These are phyloP conservation scores for Albula goreensis DNA, from an alignment of 2,113 vertebrate species.

Conservation along the genomic window DNA sequence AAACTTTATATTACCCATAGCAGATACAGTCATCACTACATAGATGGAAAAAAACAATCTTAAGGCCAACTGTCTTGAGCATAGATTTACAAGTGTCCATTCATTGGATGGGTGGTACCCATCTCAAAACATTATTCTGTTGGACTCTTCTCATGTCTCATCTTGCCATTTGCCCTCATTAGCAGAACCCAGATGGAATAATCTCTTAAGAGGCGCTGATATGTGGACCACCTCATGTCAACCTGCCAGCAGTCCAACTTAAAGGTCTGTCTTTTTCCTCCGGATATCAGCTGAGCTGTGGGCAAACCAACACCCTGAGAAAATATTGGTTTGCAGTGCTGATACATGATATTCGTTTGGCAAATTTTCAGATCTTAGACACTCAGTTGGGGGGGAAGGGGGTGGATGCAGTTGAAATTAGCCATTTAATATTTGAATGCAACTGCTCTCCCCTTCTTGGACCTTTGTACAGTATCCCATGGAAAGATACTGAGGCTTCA, in stretches of 20 bases:
- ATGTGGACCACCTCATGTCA: constrained; percentile 48
- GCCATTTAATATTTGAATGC: constrained; percentile 23
- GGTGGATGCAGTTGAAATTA: not conserved
- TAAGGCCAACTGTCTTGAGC: not conserved
- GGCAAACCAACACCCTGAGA: constrained; percentile 48
- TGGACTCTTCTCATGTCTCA: constrained; percentile 50
- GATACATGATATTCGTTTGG: constrained; percentile 41
- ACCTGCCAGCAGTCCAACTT: constrained; percentile 37
- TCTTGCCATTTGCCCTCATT: constrained; percentile 61
- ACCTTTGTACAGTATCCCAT: not conserved
- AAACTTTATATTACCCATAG: too few relatives aligned
- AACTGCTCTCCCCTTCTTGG: not conserved
- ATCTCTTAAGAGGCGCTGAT: constrained; percentile 44
- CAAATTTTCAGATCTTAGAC: constrained; percentile 25
- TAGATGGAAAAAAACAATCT: too few relatives aligned
- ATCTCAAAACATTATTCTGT: constrained; percentile 58
- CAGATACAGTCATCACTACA: too few relatives aligned
- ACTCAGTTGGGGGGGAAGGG: not conserved
- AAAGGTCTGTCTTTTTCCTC: constrained; percentile 28
- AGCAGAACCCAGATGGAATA: constrained; percentile 52
- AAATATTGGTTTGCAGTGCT: constrained; percentile 38
- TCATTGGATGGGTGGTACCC: constrained; percentile 49
- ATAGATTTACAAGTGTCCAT: constrained; percentile 41
- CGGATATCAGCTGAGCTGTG: constrained; percentile 35
- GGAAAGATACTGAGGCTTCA: not conserved